phyloP scores from a whole-genome alignment of 2,797 vertebrate species.

The Pipistrellus nathusii region DNA sequence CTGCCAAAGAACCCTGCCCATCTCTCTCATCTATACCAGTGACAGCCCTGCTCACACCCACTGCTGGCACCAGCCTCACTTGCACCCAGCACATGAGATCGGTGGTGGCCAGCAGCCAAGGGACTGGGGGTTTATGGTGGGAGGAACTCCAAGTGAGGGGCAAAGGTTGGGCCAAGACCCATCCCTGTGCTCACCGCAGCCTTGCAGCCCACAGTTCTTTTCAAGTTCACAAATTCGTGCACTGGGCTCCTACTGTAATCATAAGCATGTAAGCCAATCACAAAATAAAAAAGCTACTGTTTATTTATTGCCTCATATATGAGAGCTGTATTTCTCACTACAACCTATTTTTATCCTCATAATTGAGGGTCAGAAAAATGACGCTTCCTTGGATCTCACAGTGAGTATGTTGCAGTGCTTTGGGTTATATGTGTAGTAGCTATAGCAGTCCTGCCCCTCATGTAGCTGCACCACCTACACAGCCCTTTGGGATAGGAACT shows the following conservation, averaged over 20 bases:
- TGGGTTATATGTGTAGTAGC: accelerated
- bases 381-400: background rate
- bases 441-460: accelerated
- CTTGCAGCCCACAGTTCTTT: no score
- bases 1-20: background rate
- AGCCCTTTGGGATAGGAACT: background rate
- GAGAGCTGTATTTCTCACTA: constrained; percentile 1
- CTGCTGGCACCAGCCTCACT: no score
- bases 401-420: background rate
- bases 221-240: no score
- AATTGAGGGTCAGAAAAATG: background rate
- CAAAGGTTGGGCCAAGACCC: no score
- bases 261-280: background rate
- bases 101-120: no score
- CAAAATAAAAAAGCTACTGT: background rate
- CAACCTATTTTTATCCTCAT: background rate
- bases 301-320: background rate
- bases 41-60: no score
- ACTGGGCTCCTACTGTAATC: background rate
- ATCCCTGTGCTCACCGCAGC: no score
- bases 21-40: no score
- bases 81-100: accelerated
- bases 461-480: background rate
- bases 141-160: no score
- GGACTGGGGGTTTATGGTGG: accelerated